phyloP scores from a whole-genome alignment of 2,888 invertebrate genomes.

The Trichogramma dendrolimi region DNA sequence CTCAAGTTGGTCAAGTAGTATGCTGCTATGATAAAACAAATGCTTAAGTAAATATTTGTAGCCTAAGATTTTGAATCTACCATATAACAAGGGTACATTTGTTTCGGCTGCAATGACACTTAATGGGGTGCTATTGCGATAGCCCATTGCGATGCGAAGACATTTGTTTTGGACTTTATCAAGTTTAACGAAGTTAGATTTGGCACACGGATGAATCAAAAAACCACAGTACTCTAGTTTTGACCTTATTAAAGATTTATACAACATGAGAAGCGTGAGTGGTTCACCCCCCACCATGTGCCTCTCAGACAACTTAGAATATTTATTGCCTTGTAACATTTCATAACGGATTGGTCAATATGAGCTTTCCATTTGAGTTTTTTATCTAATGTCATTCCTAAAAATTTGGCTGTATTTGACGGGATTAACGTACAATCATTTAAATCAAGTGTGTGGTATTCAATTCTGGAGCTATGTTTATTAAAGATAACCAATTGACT shows the following conservation, averaged over 20 bases:
- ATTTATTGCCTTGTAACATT: constrained; percentile 11
- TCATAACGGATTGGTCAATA: constrained; percentile 5
- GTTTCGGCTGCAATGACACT: too few relatives aligned
- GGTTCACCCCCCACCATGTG: constrained; percentile 23
- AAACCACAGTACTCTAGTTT: constrained; percentile 23
- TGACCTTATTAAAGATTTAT: constrained; percentile 9
- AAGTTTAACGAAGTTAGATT: constrained; percentile 11
- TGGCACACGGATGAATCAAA: constrained; percentile 8
- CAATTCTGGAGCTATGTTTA: background rate
- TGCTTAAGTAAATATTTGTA: too few relatives aligned
- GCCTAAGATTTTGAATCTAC: too few relatives aligned
- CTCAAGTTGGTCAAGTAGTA: too few relatives aligned
- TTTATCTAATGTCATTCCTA: constrained; percentile 21
- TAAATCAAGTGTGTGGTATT: background rate
- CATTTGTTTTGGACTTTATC: constrained; percentile 19
- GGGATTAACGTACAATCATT: background rate
- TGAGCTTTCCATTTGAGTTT: constrained; percentile 20
- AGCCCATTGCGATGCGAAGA: constrained; percentile 23
- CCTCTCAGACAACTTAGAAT: constrained; percentile 21
- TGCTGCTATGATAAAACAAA: too few relatives aligned
- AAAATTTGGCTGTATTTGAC: constrained; percentile 15
- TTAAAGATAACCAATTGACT: constrained; percentile 23
- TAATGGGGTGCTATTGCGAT: constrained; percentile 4
- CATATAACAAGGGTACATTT: too few relatives aligned
- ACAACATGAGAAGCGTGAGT: constrained; percentile 3